Conservation (phyloP, 2,888 invertebrate genomes). For the Busseola fusca region DNA sequence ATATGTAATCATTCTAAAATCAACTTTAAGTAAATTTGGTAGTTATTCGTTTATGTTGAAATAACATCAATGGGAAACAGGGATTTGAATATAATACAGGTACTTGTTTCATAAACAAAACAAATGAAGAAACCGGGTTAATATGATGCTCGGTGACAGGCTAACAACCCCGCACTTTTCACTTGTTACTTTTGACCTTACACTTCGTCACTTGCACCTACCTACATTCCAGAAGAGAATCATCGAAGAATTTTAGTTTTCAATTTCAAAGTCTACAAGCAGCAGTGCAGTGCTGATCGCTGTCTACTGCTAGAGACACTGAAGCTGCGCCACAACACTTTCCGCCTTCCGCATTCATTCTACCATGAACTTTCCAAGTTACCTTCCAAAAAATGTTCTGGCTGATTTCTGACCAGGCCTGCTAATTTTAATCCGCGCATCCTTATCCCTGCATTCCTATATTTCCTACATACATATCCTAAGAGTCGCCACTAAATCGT, state of each 20-base stretch:
- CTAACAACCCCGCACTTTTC: slow-evolving; percentile 34
- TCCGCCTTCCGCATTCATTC: background rate
- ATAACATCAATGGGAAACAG: background rate
- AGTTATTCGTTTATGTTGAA: background rate
- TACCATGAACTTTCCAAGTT: background rate
- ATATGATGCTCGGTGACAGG: slow-evolving; percentile 35
- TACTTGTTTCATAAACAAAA: slow-evolving; percentile 1
- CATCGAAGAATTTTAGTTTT: background rate
- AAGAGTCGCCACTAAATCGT: slow-evolving; percentile 20
- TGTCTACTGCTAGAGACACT: background rate
- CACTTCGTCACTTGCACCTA: slow-evolving; percentile 20
- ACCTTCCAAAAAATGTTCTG: background rate
- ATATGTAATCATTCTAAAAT: too few relatives aligned
- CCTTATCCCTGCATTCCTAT: background rate
- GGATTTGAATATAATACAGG: background rate
- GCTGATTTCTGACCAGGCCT: fast-evolving
- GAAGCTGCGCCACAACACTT: background rate
- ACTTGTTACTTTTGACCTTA: slow-evolving; percentile 49
- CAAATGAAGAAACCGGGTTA: slow-evolving; percentile 37
- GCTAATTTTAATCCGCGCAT: background rate
- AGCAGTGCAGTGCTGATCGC: background rate
- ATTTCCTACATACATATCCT: background rate
- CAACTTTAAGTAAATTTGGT: background rate
- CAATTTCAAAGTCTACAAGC: background rate
- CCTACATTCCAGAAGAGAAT: slow-evolving; percentile 20